These are phyloP conservation scores for Ichneumoninae sp. DNA, from an alignment of 2,888 invertebrate genomes.

Conservation along the genomic window DNA sequence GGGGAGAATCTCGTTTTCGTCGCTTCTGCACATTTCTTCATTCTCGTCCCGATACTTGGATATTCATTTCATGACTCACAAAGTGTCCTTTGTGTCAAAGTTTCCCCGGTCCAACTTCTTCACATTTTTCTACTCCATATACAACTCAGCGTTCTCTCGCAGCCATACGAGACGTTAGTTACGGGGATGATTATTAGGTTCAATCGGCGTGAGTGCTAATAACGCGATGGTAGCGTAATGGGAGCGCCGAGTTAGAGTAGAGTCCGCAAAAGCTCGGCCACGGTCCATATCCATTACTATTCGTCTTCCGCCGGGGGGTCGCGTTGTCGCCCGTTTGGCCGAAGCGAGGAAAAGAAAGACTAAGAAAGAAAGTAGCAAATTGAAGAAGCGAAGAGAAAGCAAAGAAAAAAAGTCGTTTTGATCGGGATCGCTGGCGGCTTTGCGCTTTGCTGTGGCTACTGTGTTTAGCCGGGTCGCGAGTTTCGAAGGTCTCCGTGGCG, in stretches of 20 bases:
- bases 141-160: conserved; percentile 65
- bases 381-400: conserved; percentile 2
- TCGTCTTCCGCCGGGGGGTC: conserved; percentile 37
- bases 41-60: neutral
- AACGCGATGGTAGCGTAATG: conserved; percentile 73
- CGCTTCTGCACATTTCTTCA: neutral
- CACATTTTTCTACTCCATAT: conserved; percentile 18
- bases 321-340: conserved; percentile 45
- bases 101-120: conserved; percentile 14
- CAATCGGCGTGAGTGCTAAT: conserved; percentile 80
- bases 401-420: conserved; percentile 37
- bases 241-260: conserved; percentile 43
- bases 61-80: conserved; percentile 17
- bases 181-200: conserved; percentile 73
- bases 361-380: conserved; percentile 17
- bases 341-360: conserved; percentile 18
- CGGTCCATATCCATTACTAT: conserved; percentile 66
- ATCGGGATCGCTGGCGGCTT: conserved; percentile 56
- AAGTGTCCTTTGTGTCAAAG: conserved; percentile 26
- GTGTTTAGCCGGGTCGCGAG: conserved; percentile 35
- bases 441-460: conserved; percentile 51
- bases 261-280: conserved; percentile 59
- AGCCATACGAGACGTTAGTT: conserved; percentile 44
- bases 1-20: neutral
- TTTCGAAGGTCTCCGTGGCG: conserved; percentile 30